A percentile compares a stretch with the other conserved stretches of the same genome.
These are phyloP conservation scores for Pituophis catenifer DNA, from an alignment of 2,113 vertebrate genomes.

Conservation along the genomic window DNA sequence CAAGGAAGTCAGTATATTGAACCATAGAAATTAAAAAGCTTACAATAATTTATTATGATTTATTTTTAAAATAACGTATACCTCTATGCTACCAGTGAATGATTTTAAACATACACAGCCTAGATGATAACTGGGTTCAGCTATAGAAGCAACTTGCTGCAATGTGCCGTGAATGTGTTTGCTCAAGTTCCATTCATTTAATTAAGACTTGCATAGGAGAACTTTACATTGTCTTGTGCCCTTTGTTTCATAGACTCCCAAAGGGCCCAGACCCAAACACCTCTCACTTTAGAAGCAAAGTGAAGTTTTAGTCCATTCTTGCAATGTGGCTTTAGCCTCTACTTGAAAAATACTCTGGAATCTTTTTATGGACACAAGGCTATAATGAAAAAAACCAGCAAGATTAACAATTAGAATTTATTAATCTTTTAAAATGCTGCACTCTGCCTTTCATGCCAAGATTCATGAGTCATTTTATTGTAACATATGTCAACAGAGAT, in stretches of 20 bases:
- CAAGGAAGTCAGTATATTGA: not conserved
- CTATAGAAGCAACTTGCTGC: not conserved
- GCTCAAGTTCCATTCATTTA: not conserved
- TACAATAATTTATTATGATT: not conserved
- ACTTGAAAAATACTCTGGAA: not conserved
- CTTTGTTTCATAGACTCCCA: not conserved
- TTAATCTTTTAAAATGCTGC: conserved; percentile 64
- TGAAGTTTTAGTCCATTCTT: not conserved
- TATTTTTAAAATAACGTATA: not conserved
- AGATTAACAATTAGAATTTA: conserved; percentile 64
- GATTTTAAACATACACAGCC: not conserved
- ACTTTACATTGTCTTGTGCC: not conserved
- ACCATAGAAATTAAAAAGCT: not conserved
- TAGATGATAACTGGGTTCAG: not conserved
- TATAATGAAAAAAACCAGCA: conserved; percentile 44
- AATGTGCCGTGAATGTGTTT: not conserved
- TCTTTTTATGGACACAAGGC: conserved; percentile 64
- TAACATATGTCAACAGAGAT: conserved; percentile 77
- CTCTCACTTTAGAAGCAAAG: not conserved
- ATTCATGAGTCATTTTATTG: conserved; percentile 69
- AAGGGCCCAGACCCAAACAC: not conserved
- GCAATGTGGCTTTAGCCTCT: not conserved
- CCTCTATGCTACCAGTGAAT: not conserved
- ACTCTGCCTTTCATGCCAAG: conserved; percentile 65
- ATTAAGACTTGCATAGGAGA: not conserved